These are phyloP conservation scores for Ooceraea biroi DNA, from an alignment of 1,140 invertebrate species.

Conservation along the genomic window DNA sequence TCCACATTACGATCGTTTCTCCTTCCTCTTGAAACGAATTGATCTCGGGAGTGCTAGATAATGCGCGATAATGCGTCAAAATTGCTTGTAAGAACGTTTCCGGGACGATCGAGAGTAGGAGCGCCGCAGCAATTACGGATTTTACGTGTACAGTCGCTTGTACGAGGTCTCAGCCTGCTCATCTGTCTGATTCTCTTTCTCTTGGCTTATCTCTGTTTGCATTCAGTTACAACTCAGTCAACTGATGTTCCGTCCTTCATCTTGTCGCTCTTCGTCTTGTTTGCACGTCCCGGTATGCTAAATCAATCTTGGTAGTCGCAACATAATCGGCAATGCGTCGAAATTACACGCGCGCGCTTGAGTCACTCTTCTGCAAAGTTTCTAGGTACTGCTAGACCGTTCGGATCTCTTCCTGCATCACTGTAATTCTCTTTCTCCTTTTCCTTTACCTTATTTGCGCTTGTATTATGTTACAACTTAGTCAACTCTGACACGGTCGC, in stretches of 20 bases:
- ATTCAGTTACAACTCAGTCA: conserved; percentile 36
- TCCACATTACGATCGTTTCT: conserved; percentile 31
- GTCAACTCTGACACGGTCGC: conserved; percentile 42
- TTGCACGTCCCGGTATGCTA: background rate
- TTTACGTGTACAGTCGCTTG: conserved; percentile 1
- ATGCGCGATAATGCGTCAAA: conserved; percentile 28
- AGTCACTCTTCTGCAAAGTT: background rate
- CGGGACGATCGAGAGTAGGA: background rate
- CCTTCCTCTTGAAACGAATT: conserved; percentile 27
- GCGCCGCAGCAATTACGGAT: conserved; percentile 15
- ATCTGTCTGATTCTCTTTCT: conserved; percentile 21
- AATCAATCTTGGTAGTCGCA: background rate
- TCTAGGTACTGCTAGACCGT: background rate
- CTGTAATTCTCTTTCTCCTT: background rate
- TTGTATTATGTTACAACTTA: conserved; percentile 45
- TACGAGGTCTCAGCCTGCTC: background rate
- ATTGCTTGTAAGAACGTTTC: conserved; percentile 12
- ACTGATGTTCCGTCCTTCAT: conserved; percentile 4
- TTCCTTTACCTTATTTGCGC: conserved; percentile 11
- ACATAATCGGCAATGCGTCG: background rate
- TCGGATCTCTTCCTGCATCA: conserved; percentile 7
- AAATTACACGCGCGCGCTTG: background rate
- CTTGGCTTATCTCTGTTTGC: conserved; percentile 33
- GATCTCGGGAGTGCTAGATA: conserved; percentile 23
- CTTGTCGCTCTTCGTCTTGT: background rate